Evolutionary conservation across 2,113 vertebrate species (phyloP), one percentile per base, ranked within the genome.

Genomic region (Cisticola juncidis): DNA sequence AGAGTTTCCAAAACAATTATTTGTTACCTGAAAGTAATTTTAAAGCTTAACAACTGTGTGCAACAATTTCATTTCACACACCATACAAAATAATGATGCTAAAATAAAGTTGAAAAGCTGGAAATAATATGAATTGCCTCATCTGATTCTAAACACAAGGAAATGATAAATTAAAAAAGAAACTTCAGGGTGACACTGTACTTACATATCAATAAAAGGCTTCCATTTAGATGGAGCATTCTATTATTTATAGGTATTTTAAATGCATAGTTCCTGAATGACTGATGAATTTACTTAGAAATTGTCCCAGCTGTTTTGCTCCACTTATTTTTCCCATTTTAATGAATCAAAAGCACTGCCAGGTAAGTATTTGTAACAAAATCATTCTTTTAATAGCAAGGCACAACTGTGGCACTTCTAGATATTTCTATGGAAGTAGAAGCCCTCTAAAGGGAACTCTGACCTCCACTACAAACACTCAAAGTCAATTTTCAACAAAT

Each of bases 401-500:
- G 56, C 50, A 53, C 65, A 94, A 84, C 76, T 60, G 58, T 80
- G 29, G 81, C 79, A 74, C n/a, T 95, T 93, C 44, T 50, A 96
- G 69, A 60, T 83, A 82, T 82, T 95, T 83, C 54, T 72, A 5
- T 77, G 61, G 66, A 83, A 89, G 82, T 16, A 35, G 33, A 31
- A 94, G 38, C 64, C 91, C 72, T 96, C 84, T 97, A 87, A 97
- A 97, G 96, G 92, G 94, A 98, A 97, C 96, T 96, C 93, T 98
- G 98, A 98, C 98, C 98, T 97, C 96, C 81, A 91, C 51, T 83
- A 95, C 95, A 95, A 95, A 95, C 91, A 96, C 83, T 94, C 95
- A 96, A 98, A 98, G 96, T 97, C 94, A 95, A 91, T 97, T 97
- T 93, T 90, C 92, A 94, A 95, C 81, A 97, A 97, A 97, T 97